These are phyloP conservation scores for Rugalucina vietnamica DNA, from an alignment of 2,888 invertebrate species.

Conservation along the genomic window DNA sequence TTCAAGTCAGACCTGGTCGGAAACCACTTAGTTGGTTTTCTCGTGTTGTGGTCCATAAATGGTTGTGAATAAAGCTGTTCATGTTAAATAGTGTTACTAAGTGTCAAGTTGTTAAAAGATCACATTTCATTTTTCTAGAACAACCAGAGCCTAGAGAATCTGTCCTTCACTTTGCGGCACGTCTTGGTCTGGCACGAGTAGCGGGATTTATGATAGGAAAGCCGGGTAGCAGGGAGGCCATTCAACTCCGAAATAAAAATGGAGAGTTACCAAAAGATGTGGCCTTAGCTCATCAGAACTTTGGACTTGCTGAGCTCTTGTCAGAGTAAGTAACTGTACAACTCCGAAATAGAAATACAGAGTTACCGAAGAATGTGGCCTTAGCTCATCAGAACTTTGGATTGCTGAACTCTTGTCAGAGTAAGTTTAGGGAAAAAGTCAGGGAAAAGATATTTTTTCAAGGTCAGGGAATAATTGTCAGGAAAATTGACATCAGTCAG, in stretches of 20 bases:
- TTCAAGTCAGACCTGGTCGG: no score
- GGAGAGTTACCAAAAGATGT: constrained; percentile 75
- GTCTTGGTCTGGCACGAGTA: constrained; percentile 74
- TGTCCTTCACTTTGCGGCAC: constrained; percentile 77
- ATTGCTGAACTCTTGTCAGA: constrained; percentile 74
- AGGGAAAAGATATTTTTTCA: no score
- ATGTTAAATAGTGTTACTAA: no score
- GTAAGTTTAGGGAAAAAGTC: no score
- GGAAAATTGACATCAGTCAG: no score
- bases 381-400: constrained; percentile 67
- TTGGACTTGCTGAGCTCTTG: constrained; percentile 72
- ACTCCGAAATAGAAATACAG: constrained; percentile 73
- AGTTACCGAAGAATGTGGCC: constrained; percentile 75
- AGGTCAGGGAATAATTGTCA: no score
- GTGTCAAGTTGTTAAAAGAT: no score
- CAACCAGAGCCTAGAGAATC: constrained; percentile 69
- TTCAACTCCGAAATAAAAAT: constrained; percentile 71
- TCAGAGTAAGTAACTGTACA: constrained; percentile 70
- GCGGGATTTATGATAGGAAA: constrained; percentile 74
- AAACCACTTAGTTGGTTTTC: no score
- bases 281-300: constrained; percentile 72
- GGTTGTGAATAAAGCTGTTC: no score
- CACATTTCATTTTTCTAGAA: constrained; percentile 36
- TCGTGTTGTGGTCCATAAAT: no score
- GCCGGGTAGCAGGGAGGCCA: constrained; percentile 72